Evolutionary conservation across 2,797 vertebrate genomes (phyloP), one percentile per base, ranked within the genome.

Genomic region (Phalanger gymnotis): DNA sequence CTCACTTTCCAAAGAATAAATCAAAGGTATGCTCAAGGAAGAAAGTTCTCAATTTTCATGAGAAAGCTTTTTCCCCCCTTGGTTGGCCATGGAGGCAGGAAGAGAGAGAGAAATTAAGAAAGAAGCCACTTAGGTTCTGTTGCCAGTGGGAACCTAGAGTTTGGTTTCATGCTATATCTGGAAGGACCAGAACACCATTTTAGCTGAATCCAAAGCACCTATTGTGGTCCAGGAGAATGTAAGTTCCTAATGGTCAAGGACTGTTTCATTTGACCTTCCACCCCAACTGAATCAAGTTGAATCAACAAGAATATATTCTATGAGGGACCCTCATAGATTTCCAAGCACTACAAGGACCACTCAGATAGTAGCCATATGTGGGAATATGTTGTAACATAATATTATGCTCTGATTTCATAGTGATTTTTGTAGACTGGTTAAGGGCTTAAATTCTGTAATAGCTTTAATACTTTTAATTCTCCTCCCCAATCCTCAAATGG

Each of bases 31-130:
- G 22, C 30, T 53, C 16, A 56, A 87, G 9, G 30, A 28, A 34
- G 11, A 5, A n/a, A 55, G 34, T 40, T 4, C 7, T 11, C 40
- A 11, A 3, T 51, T 34, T 7, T 14, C 22, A 54, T 0, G 40
- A 0, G 22, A 55, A 30, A 27, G 34, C 34, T 9, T 14, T 5
- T 3, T 6, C 34, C 47, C n/a, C 5, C 27, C 27, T 1, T 7
- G 90, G 11, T 2, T 0, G 7, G 4, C 22, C 14, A 0, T 0
- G 0, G n/a, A n/a, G n/a, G n/a, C n/a, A n/a, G n/a, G n/a, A n/a
- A n/a, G n/a, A n/a, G n/a, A n/a, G n/a, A n/a, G n/a, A n/a, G n/a
- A n/a, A n/a, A n/a, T n/a, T n/a, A n/a, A n/a, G n/a, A n/a, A n/a
- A n/a, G n/a, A n/a, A n/a, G n/a, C n/a, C n/a, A n/a, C n/a, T n/a